Evolutionary conservation across 2,113 vertebrate species (phyloP), one percentile per base, ranked within the genome.

Genomic region (Circaetus cinerascens): DNA sequence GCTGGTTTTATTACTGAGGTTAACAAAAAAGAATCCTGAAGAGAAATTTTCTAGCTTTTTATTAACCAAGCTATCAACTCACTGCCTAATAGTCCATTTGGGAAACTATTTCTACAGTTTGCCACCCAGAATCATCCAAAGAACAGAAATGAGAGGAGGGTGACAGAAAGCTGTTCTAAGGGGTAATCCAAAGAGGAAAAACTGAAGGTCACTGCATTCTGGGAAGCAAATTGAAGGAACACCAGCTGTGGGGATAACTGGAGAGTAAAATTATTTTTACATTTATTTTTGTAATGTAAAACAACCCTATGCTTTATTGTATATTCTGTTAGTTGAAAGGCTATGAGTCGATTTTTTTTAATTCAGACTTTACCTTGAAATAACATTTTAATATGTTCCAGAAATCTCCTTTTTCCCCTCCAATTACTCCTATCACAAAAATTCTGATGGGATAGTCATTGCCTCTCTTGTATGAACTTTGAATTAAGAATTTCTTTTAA

Each of bases 231-330:
- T 4, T n/a, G 11, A 81, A 62, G 21, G 22, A 93, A 43, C 13
- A 32, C 1, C 1, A 41, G 1, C 4, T 32, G 4, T 23, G 11
- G 10, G 19, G 3, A 2, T 50, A 79, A 45, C 13, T 34, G 20
- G 7, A 55, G 15, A 64, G 15, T 38, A 76, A 76, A 89, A 29
- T 1, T 36, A 7, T 5, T 66, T 41, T 73, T 9, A 46, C 5
- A 32, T 68, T 76, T 63, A 34, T 74, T 83, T 91, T 83, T 68
- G 6, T 41, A 15, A 19, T 34, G 13, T 59, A 43, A 34, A 9
- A 10, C 5, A 85, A 13, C n/a, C 76, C 2, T 23, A 48, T 56
- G 7, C 15, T 88, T 88, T 67, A 41, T 48, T 2, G 3, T 55
- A 22, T 50, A 36, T 46, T 68, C 17, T 38, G 5, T 36, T 69